Percentiles rank a stretch among this genome's conserved stretches.
These are phyloP conservation scores for Bubalus kerabau DNA, from an alignment of 2,113 vertebrate species.

Conservation along the genomic window DNA sequence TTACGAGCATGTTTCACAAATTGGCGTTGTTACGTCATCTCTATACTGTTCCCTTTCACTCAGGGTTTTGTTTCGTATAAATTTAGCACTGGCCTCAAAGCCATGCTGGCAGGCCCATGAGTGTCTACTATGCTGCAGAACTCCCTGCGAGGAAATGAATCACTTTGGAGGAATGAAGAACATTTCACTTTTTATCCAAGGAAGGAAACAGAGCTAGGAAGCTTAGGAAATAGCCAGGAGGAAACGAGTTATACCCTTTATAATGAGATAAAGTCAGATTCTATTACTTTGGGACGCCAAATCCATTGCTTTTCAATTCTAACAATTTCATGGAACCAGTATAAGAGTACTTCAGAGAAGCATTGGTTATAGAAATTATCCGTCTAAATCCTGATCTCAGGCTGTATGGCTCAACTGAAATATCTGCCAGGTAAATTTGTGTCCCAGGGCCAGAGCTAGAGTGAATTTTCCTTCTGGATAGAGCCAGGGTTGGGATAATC, in stretches of 20 bases:
- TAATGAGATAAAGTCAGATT: background rate
- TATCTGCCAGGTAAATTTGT: background rate
- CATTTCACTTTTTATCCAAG: background rate
- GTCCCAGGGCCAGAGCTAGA: background rate
- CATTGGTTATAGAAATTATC: background rate
- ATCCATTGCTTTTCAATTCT: background rate
- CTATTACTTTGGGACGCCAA: background rate
- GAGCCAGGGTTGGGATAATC: background rate
- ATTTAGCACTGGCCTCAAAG: background rate
- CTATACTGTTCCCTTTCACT: background rate
- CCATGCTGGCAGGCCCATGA: background rate
- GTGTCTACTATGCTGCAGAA: background rate
- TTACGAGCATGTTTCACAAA: background rate
- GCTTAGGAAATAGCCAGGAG: background rate
- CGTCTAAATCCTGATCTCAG: background rate
- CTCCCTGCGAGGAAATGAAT: conserved; percentile 1
- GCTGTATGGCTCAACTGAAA: background rate
- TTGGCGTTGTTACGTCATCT: background rate
- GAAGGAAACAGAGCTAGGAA: background rate
- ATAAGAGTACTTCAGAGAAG: background rate
- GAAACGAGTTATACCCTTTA: background rate
- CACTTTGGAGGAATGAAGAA: background rate
- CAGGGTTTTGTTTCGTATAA: background rate
- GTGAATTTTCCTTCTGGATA: background rate
- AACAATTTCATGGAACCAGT: background rate